Evolutionary conservation across 2,888 invertebrate species (phyloP), one percentile per base, ranked within the genome.

Genomic region (Amorpha juglandis): DNA sequence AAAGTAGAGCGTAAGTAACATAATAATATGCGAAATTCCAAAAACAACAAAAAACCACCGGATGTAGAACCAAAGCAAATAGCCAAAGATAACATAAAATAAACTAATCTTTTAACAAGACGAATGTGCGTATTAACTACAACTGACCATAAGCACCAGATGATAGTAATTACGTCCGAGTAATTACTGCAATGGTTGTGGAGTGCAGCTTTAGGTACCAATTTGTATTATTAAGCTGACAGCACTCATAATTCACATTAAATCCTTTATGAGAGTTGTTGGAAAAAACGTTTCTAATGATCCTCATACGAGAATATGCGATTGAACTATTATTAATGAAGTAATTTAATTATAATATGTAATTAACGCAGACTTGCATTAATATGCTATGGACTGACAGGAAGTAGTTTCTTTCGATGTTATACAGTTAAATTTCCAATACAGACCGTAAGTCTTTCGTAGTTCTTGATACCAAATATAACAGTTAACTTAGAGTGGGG

Each of bases 91-190:
- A 42, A 16, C 19, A 38, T 38, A 16, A 19, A 58, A 53, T 35
- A 33, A 9, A 35, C 35, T 58, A 58, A 58, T 42, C 38, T 58
- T 11, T 42, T 19, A 58, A 42, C 38, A 42, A 58, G 58, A 58
- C 42, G 6, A 38, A 58, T 58, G 58, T 42, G 38, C 58, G 9
- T 42, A 38, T 19, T 42, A 58, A 38, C 38, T 58, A 42, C 16
- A 12, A 42, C 12, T 14, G 42, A 12, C 58, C 9, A 58, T 42
- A 42, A 58, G 19, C n/a, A 58, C 63, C 38, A 63, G 38, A 63
- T 63, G 42, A 38, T 38, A 38, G 51, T 38, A 51, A 63, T 63
- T 63, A 63, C 35, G 19, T 21, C 7, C 51, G 19, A 51, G 63
- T 38, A 63, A 63, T 63, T 51, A 51, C 63, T 50, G n/a, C 38